phyloP scores from a whole-genome alignment of 2,888 invertebrate species.

The Cosmia pyralina region DNA sequence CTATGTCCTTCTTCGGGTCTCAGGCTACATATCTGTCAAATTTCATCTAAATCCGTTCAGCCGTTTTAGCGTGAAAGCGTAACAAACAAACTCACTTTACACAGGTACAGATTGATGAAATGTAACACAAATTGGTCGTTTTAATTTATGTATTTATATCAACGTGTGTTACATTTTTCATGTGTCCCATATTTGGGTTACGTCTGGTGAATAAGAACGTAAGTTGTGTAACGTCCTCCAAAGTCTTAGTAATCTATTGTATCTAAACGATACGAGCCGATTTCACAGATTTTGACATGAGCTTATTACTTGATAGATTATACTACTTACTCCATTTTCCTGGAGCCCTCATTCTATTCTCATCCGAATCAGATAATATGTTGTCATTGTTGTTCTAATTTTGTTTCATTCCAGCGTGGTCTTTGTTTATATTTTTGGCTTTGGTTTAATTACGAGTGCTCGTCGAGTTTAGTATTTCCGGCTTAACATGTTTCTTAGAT shows the following conservation, averaged over 20 bases:
- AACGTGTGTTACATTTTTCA: neutral
- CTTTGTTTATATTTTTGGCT: neutral
- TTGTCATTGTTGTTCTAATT: constrained; percentile 18
- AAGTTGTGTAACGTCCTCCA: neutral
- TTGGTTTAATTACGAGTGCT: neutral
- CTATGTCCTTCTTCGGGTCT: no score
- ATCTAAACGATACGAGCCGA: constrained; percentile 1
- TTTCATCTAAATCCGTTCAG: no score
- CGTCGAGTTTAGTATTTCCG: neutral
- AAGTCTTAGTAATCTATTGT: neutral
- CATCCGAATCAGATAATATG: constrained; percentile 13
- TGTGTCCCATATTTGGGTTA: neutral
- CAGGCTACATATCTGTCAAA: no score
- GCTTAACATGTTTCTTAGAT: no score
- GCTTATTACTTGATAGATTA: constrained; percentile 45
- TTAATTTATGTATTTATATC: neutral
- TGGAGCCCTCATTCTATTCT: constrained; percentile 7
- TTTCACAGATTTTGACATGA: constrained; percentile 30
- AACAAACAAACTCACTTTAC: no score
- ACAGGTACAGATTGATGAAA: no score
- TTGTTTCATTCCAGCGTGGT: neutral
- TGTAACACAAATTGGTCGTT: neutral
- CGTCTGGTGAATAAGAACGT: neutral
- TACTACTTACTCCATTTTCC: constrained; percentile 16
- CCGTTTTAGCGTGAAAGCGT: no score